Base-by-base conservation (phyloP, 2,113 vertebrate species). In the Seriola quinqueradiata region DNA sequence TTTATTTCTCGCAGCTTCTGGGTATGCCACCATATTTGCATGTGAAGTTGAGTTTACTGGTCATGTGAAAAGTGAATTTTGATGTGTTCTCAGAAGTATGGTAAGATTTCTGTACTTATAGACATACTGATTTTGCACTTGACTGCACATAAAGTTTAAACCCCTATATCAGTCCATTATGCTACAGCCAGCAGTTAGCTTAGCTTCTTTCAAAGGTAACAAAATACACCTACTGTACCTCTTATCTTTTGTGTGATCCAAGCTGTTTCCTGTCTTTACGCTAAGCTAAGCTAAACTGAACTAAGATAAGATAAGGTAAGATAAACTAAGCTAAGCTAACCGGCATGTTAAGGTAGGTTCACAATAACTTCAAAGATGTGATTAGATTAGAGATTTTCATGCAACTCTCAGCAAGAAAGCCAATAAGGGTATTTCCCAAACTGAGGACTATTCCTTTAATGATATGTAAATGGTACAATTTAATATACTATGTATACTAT, bases 1-100 rank as follows among this genome's bases (percentile, higher is more conserved):
- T 85, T 86, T 78, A 55, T 74, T 82, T 68, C 38, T 71, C 28
- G 36, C 57, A 19, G 0, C 1, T 10, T 28, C 7, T 42, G 50
- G 36, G 9, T 21, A 21, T 21, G 17, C 14, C 16, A 50, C 14
- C 5, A 17, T 40, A 63, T 50, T 70, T 14, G 46, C 34, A 12
- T 6, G 1, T 54, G 0, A 21, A 52, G 21, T 14, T 58, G 32
- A 60, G 42, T 28, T 65, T 9, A 46, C 34, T 14, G 5, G 3
- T 54, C 50, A 10, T 25, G 34, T 36, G 34, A 23, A 25, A 48
- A 21, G 3, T 16, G 2, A 44, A n/a, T 36, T 25, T 48, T 46
- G 40, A 46, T 54, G 28, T 65, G 19, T 2, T 63, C 17, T 50
- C 48, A 19, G 21, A 69, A 48, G 14, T 10, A 38, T 64, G 25